Conservation (phyloP, 2,797 vertebrate genomes). For the Rhinichthys osculus region DNA sequence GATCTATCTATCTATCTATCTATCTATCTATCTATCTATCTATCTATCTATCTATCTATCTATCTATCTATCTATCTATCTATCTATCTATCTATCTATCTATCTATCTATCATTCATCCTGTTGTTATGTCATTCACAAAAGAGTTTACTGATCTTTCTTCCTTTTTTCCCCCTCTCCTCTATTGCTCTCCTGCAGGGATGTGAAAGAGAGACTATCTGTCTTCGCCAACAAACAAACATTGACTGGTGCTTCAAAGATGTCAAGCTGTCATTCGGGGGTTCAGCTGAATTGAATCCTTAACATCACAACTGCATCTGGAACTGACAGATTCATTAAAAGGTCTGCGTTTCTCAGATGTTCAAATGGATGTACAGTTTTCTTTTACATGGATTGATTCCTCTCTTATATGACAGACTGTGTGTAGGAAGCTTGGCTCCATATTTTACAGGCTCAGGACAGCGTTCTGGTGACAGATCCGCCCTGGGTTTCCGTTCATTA, state of each 20-base stretch:
- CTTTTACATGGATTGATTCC: not conserved
- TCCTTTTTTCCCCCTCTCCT: not conserved
- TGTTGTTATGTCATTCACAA: slow-evolving; percentile 26
- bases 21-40: not conserved
- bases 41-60: not conserved
- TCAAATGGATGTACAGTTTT: not conserved
- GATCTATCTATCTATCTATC: slow-evolving; percentile 32
- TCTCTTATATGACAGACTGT: slow-evolving; percentile 67
- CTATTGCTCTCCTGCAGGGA: slow-evolving; percentile 24
- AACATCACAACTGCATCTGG: slow-evolving; percentile 1
- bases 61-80: not conserved
- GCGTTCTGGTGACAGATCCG: slow-evolving; percentile 61
- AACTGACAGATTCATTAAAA: slow-evolving; percentile 32
- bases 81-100: not conserved
- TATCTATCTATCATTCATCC: not conserved
- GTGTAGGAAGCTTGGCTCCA: slow-evolving; percentile 70
- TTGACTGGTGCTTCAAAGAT: slow-evolving; percentile 42
- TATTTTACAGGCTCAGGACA: slow-evolving; percentile 51
- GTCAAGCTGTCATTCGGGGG: slow-evolving; percentile 25
- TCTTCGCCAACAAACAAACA: slow-evolving; percentile 31
- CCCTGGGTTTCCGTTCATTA: slow-evolving; percentile 74
- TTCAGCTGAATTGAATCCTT: slow-evolving; percentile 22
- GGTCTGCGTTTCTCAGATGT: not conserved
- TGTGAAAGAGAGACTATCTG: slow-evolving; percentile 37
- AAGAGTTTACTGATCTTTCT: slow-evolving; percentile 6